phyloP scores from a whole-genome alignment of 1,140 invertebrate species.

The Penaeus chinensis region DNA sequence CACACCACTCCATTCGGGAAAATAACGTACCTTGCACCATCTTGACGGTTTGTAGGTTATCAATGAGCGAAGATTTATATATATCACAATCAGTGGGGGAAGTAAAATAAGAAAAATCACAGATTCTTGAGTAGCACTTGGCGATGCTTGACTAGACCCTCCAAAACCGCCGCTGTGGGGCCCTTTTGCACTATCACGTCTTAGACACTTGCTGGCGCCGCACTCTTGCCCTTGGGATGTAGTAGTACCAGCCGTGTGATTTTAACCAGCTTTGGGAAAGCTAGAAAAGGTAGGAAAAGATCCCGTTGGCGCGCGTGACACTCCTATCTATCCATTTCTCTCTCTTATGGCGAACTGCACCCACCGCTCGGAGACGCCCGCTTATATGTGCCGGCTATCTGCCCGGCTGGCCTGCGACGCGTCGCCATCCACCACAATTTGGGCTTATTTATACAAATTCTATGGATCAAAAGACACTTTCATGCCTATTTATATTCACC shows the following conservation, averaged over 20 bases:
- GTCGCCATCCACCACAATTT: neutral
- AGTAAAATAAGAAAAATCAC: conserved; percentile 40
- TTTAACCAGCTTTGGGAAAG: conserved; percentile 54
- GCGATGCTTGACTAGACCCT: conserved; percentile 59
- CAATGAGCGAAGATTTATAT: conserved; percentile 55
- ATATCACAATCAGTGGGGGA: conserved; percentile 58
- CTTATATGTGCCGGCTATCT: conserved; percentile 31
- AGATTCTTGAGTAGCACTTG: conserved; percentile 59
- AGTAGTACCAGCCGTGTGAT: conserved; percentile 49
- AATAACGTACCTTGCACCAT: conserved; percentile 59
- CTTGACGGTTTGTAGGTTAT: conserved; percentile 60
- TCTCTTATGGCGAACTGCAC: conserved; percentile 63
- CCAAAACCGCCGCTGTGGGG: conserved; percentile 40
- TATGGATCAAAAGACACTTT: too few relatives aligned
- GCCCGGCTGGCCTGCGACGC: conserved; percentile 18
- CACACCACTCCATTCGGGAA: neutral
- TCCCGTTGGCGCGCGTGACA: conserved; percentile 47
- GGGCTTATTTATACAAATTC: neutral
- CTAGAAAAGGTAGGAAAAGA: conserved; percentile 56
- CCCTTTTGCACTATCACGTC: conserved; percentile 45
- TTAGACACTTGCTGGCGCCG: conserved; percentile 34
- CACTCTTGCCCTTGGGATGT: conserved; percentile 43
- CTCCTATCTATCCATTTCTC: conserved; percentile 63
- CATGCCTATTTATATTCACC: too few relatives aligned
- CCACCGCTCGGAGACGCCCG: neutral